phyloP scores from a whole-genome alignment of 2,113 vertebrate species.

The Protobothrops flavoviridis region DNA sequence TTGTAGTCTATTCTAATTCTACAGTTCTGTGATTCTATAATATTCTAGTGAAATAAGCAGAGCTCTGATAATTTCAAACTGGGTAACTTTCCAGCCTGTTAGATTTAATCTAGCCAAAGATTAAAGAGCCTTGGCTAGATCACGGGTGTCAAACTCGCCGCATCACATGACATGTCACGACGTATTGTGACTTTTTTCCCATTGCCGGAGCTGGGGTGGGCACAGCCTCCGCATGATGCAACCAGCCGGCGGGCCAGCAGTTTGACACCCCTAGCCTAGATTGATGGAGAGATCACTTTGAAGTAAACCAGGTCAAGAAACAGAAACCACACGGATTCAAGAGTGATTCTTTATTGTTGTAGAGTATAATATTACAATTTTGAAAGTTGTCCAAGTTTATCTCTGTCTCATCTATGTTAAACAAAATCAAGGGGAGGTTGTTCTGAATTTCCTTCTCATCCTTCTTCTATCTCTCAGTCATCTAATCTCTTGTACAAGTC shows the following conservation, averaged over 20 bases:
- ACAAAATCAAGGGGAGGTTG: background rate
- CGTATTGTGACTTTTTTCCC: too few species aligned
- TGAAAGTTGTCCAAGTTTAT: background rate
- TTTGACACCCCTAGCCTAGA: background rate
- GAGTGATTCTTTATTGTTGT: background rate
- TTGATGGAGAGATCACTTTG: background rate
- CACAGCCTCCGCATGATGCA: too few species aligned
- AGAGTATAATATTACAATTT: background rate
- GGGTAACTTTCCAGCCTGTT: background rate
- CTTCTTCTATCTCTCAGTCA: background rate
- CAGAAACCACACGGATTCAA: background rate
- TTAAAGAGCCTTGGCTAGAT: background rate
- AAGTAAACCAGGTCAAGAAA: background rate
- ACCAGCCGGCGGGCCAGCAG: too few species aligned
- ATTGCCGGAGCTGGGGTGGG: too few species aligned
- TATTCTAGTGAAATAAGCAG: background rate
- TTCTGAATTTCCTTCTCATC: background rate
- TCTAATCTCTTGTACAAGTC: background rate
- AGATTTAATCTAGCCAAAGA: background rate
- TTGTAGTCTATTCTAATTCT: background rate
- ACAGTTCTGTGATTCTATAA: background rate
- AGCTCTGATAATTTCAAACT: background rate
- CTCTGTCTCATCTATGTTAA: background rate
- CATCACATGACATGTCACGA: too few species aligned
- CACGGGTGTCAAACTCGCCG: too few species aligned